Evolutionary conservation across 2,888 invertebrate species (phyloP).

Genomic region (Deladenus siricidicola): DNA sequence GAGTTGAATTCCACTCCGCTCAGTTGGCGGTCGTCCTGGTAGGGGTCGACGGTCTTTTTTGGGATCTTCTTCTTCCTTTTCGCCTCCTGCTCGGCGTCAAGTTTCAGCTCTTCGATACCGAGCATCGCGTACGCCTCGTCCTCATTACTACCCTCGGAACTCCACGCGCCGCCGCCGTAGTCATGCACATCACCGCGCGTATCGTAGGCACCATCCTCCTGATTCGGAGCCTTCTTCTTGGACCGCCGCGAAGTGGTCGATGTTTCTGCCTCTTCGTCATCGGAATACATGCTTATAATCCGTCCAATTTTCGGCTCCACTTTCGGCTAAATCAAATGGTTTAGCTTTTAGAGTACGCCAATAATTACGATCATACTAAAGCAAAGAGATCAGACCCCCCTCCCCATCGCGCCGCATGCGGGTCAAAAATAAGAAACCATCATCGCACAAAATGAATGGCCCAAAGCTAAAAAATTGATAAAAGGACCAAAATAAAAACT

Average conservation of each 20-base stretch:
- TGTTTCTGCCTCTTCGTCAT: background rate
- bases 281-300: background rate
- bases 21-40: background rate
- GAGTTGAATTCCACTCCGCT: constrained; percentile 9
- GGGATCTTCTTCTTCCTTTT: background rate
- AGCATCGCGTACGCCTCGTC: constrained; percentile 6
- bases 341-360: too few relatives aligned
- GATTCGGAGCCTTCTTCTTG: too few relatives aligned
- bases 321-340: too few relatives aligned
- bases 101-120: constrained; percentile 5
- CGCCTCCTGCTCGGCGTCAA: background rate
- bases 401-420: too few relatives aligned
- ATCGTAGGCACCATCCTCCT: background rate
- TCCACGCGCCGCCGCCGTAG: too few relatives aligned
- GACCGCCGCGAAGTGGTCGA: background rate
- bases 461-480: too few relatives aligned
- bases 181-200: background rate
- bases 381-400: too few relatives aligned
- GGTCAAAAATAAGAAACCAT: too few relatives aligned
- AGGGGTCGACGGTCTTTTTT: background rate
- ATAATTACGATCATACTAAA: too few relatives aligned
- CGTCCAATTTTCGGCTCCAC: background rate
- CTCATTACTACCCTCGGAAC: constrained; percentile 9
- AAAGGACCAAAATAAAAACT: too few relatives aligned
- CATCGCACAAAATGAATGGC: too few relatives aligned